Evolutionary conservation across 2,113 vertebrate species (phyloP).

Genomic region (Sula dactylatra): DNA sequence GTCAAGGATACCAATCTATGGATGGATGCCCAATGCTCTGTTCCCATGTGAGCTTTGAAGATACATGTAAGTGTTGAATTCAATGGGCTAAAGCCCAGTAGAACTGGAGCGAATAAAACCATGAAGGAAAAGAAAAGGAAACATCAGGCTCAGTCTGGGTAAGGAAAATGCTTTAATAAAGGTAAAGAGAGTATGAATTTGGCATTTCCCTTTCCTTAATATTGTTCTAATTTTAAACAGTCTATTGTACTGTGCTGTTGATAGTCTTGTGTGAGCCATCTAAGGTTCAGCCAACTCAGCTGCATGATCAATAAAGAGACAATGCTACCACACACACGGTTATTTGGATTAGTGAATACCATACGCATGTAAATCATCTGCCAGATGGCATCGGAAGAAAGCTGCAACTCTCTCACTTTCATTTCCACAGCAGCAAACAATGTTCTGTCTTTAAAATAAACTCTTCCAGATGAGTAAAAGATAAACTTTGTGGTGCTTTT

Average conservation of each 20-base stretch:
- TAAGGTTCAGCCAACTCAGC: slow-evolving; percentile 74
- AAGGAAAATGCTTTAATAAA: slow-evolving; percentile 8
- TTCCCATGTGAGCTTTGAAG: background rate
- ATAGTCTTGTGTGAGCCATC: slow-evolving; percentile 65
- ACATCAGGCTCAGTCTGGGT: background rate
- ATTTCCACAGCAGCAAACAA: slow-evolving; percentile 80
- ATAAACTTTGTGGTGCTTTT: slow-evolving; percentile 75
- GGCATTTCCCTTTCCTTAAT: background rate
- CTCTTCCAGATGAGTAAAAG: slow-evolving; percentile 86
- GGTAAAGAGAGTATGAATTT: background rate
- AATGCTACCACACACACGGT: slow-evolving; percentile 75
- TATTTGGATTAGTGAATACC: slow-evolving; percentile 79
- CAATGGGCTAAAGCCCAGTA: background rate
- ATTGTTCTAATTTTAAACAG: slow-evolving; percentile 51
- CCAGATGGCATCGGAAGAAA: slow-evolving; percentile 80
- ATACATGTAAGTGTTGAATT: background rate
- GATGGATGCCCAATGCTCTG: background rate
- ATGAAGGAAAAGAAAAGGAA: background rate
- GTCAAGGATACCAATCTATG: background rate
- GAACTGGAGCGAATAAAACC: background rate
- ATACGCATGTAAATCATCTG: slow-evolving; percentile 76
- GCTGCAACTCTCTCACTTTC: slow-evolving; percentile 77
- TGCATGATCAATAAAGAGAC: slow-evolving; percentile 65
- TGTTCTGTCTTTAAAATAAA: slow-evolving; percentile 82
- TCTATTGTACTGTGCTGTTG: slow-evolving; percentile 46